Evolutionary conservation across 2,113 vertebrate genomes (phyloP).

Genomic region (Tetrao urogallus): DNA sequence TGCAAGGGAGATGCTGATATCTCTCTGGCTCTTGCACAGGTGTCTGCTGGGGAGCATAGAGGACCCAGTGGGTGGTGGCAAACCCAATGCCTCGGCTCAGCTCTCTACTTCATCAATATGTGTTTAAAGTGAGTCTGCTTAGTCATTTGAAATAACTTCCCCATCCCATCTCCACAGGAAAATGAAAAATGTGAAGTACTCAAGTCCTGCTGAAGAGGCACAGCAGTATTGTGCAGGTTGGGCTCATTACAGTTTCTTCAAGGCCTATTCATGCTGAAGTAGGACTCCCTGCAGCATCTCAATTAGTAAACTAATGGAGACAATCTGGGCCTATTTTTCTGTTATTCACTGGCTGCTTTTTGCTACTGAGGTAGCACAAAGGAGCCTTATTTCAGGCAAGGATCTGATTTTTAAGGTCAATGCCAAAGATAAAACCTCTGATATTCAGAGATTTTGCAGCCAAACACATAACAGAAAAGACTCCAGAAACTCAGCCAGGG

Average conservation of each 20-base stretch:
- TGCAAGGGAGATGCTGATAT: background rate
- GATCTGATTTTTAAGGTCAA: background rate
- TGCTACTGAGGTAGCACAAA: background rate
- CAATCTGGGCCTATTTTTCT: background rate
- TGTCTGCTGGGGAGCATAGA: accelerated
- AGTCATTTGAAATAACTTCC: background rate
- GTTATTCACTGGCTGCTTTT: background rate
- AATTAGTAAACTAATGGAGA: background rate
- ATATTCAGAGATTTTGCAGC: background rate
- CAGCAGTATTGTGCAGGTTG: background rate
- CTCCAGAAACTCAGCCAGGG: background rate
- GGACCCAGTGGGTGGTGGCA: background rate
- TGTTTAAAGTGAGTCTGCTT: background rate
- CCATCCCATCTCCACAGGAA: background rate
- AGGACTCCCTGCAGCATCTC: background rate
- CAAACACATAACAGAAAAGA: background rate
- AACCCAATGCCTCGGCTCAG: background rate
- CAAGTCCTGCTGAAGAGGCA: background rate
- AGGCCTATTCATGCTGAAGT: background rate
- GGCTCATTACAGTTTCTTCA: background rate
- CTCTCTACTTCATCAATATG: background rate
- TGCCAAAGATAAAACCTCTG: background rate
- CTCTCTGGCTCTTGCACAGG: background rate
- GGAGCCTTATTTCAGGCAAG: background rate
- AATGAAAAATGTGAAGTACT: background rate